Percentiles rank a stretch among this genome's conserved stretches.
Evolutionary conservation across 2,888 invertebrate genomes (phyloP).

Genomic region (Rugalucina vietnamica): DNA sequence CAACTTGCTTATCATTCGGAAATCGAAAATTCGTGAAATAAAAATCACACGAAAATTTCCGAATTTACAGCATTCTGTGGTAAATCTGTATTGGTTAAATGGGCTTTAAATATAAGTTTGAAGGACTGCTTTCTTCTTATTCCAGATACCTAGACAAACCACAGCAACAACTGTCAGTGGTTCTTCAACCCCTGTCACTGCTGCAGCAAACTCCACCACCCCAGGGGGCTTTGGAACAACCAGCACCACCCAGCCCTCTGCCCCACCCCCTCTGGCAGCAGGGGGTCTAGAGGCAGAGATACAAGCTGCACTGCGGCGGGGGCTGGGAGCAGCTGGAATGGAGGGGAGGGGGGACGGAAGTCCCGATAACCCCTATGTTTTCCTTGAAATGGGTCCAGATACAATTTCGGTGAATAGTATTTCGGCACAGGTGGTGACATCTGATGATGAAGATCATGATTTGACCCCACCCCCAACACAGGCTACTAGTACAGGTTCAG

Average conservation of each 20-base stretch:
- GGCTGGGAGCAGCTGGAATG: neutral
- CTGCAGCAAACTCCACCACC: conserved; percentile 48
- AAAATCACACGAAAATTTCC: too few species aligned
- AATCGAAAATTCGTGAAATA: too few species aligned
- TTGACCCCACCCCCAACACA: conserved; percentile 13
- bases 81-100: too few species aligned
- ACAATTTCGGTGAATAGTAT: conserved; percentile 85
- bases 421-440: conserved; percentile 82
- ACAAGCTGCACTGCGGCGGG: neutral
- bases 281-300: conserved; percentile 4
- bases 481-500: neutral
- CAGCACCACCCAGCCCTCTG: neutral
- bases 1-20: too few species aligned
- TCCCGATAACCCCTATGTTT: conserved; percentile 83
- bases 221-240: conserved; percentile 21
- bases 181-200: conserved; percentile 55
- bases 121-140: neutral
- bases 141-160: neutral
- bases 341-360: conserved; percentile 44
- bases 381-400: conserved; percentile 86
- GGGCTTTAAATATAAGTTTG: too few species aligned
- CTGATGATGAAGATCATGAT: conserved; percentile 41
- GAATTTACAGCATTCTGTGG: too few species aligned
- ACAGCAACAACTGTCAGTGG: conserved; percentile 48
- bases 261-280: neutral